Evolutionary conservation across 1,140 invertebrate species (phyloP), one percentile per base, ranked within the genome.

Genomic region (Dysdera silvatica): DNA sequence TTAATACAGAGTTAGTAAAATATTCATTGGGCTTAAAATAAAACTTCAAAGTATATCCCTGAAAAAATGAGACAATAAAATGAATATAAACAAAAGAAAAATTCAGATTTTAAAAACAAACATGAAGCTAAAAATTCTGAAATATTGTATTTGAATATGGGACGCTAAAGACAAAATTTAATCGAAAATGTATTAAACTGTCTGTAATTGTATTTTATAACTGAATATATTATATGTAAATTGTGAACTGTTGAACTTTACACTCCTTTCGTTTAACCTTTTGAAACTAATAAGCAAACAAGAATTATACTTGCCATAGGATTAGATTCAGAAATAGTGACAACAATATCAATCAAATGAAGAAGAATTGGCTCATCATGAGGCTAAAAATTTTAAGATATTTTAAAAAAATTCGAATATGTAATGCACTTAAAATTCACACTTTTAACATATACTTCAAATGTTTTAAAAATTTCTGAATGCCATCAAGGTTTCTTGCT

Each of bases 291-390:
- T 10, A 47, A n/a, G n/a, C n/a, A n/a, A n/a, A n/a, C n/a, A n/a
- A n/a, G n/a, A n/a, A n/a, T n/a, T n/a, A n/a, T n/a, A n/a, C 71
- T 75, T 73, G 83, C 85, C 83, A 86, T 85, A 35, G 87, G 85
- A n/a, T n/a, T n/a, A n/a, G n/a, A n/a, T 68, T 87, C 81, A 41
- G 76, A 69, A 69, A 86, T 81, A 48, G 81, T 76, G 73, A 83
- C 82, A 58, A 92, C 87, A 64, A 99, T 88, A 77, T 99, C 95
- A 69, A 80, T 83, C 55, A 99, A 81, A 80, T 92, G 86, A 72
- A 92, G 87, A 12, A 99, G 78, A 72, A 97, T 95, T 0, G 94
- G 89, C 73, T 95, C 90, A 80, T 99, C 96, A 73, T 95, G n/a
- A n/a, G n/a, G n/a, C n/a, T n/a, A n/a, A n/a, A n/a, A n/a, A n/a